A percentile compares a stretch with the other conserved stretches of the same genome.
These are phyloP conservation scores for Nymphalis polychloros DNA, from an alignment of 2,888 invertebrate species.

Conservation along the genomic window DNA sequence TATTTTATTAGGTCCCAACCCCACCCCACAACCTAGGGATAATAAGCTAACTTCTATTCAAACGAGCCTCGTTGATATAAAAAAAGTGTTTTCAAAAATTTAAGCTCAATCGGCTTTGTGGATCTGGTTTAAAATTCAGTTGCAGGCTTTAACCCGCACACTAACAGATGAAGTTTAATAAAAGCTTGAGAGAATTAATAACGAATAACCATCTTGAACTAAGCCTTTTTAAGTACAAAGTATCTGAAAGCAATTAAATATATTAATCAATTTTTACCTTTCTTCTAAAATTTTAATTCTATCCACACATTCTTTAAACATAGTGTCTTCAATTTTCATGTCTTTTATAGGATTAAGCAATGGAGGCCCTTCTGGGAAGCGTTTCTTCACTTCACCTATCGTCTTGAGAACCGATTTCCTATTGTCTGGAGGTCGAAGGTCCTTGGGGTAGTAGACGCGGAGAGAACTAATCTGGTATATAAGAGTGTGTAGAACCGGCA, in stretches of 20 bases:
- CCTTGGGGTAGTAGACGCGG: constrained; percentile 94
- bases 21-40: too few relatives aligned
- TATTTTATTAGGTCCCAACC: too few relatives aligned
- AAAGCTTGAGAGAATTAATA: too few relatives aligned
- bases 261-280: constrained; percentile 63
- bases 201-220: too few relatives aligned
- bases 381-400: constrained; percentile 92
- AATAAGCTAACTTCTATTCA: too few relatives aligned
- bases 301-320: constrained; percentile 90
- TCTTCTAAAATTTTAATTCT: constrained; percentile 92
- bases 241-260: not conserved
- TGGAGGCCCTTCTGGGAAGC: constrained; percentile 94
- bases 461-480: constrained; percentile 94
- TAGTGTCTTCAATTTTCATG: constrained; percentile 95
- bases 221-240: not conserved
- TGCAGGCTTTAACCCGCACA: too few relatives aligned
- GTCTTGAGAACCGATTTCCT: constrained; percentile 92
- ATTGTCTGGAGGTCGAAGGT: constrained; percentile 92
- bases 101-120: too few relatives aligned
- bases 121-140: too few relatives aligned
- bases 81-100: too few relatives aligned
- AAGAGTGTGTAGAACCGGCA: constrained; percentile 91
- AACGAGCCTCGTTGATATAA: too few relatives aligned
- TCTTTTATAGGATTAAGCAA: constrained; percentile 96
- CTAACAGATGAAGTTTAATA: too few relatives aligned